Evolutionary conservation across 2,797 vertebrate species (phyloP), one percentile per base, ranked within the genome.

Genomic region (Coccyzus lansbergi): DNA sequence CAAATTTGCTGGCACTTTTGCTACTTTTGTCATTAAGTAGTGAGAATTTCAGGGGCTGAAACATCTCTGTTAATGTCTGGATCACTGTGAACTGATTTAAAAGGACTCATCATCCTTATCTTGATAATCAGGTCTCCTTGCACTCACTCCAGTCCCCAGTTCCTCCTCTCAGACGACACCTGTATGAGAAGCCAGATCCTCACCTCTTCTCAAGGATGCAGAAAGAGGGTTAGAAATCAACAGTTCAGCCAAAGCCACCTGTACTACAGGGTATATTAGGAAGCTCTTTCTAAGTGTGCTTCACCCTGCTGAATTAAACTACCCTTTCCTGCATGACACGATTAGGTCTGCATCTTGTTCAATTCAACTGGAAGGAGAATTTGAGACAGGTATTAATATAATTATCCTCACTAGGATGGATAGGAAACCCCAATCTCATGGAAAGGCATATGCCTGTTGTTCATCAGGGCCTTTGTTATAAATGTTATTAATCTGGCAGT

Each of bases 241-340:
- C 9, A 42, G 7, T 38, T 69, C 16, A 49, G n/a, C 19, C 74
- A 69, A 78, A 83, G 12, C 1, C 6, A 71, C 12, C 21, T 21
- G 20, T 60, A 21, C 9, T 18, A 67, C 31, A 49, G 28, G 15
- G 11, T n/a, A 77, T 52, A 18, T 36, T 12, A 29, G 44, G 40
- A 59, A 84, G 36, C 7, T 12, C 65, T 64, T 42, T 26, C 22
- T n/a, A 52, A 76, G 29, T 5, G 7, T 58, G 22, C 18, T 70
- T 26, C 24, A 7, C 16, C 75, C 53, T 48, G 34, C 31, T 40
- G 53, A 63, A n/a, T 25, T 70, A 59, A 60, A 56, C 18, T 70
- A 4, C 4, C 4, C 44, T 71, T 83, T 63, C 31, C 34, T 4
- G 1, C 1, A 1, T 16, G 13, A 38, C 10, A 11, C 15, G 6